These are phyloP conservation scores for Myrmophylax atrothorax DNA, from an alignment of 2,113 vertebrate species.

Conservation along the genomic window DNA sequence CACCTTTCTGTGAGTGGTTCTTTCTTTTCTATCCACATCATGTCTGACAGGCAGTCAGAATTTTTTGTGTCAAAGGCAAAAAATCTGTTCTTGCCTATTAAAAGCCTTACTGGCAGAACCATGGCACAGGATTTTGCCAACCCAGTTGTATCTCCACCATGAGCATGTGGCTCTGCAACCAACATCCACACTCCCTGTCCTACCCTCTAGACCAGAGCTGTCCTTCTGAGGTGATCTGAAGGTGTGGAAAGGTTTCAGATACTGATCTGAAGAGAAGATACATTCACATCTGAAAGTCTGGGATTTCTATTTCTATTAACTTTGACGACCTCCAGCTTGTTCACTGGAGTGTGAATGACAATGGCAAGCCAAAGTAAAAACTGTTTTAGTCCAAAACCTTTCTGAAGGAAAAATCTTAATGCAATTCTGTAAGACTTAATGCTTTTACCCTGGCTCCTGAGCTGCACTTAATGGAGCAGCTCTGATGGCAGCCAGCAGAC, in stretches of 20 bases:
- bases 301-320: neutral
- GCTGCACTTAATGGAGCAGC: neutral
- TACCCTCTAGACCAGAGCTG: neutral
- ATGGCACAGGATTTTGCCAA: neutral
- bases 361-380: neutral
- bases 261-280: neutral
- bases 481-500: neutral
- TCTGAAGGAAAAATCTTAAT: neutral
- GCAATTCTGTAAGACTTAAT: neutral
- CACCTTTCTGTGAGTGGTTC: neutral
- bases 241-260: neutral
- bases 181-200: neutral
- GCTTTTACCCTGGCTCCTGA: neutral
- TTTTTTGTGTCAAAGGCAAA: neutral
- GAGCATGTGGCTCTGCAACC: neutral
- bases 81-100: neutral
- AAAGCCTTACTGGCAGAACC: neutral
- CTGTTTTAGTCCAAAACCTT: neutral
- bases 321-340: neutral
- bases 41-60: neutral
- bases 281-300: neutral
- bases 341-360: neutral
- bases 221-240: neutral
- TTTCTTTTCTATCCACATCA: neutral
- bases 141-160: fast-evolving